These are phyloP conservation scores for Physella acuta DNA, from an alignment of 1,140 invertebrate species.

Conservation along the genomic window DNA sequence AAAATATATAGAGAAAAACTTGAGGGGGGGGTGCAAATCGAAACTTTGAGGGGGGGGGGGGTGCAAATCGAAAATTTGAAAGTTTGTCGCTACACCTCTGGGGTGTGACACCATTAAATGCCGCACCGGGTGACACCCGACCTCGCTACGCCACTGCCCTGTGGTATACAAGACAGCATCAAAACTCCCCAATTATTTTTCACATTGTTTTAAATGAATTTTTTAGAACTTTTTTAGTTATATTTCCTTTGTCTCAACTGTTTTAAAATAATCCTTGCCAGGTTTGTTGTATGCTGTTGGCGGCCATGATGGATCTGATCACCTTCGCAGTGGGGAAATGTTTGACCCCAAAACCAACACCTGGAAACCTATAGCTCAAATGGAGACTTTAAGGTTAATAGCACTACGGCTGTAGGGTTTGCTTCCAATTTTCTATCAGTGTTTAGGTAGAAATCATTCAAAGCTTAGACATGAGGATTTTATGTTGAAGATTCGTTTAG, in stretches of 20 bases:
- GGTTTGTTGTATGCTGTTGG: constrained; percentile 58
- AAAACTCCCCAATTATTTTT: neutral
- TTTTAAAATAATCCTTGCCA: constrained; percentile 24
- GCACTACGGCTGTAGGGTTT: too few relatives aligned
- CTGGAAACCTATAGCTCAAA: constrained; percentile 54
- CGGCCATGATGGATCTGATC: constrained; percentile 58
- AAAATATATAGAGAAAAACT: too few relatives aligned
- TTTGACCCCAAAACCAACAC: constrained; percentile 56
- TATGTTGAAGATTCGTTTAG: too few relatives aligned
- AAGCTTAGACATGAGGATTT: too few relatives aligned
- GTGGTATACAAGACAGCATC: neutral
- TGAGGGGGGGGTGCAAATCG: too few relatives aligned
- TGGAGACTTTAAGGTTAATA: constrained; percentile 55
- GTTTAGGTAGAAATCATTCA: too few relatives aligned
- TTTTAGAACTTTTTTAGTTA: neutral
- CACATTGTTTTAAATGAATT: neutral
- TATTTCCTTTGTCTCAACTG: neutral
- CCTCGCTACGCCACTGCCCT: neutral
- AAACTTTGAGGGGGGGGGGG: too few relatives aligned
- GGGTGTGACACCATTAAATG: too few relatives aligned
- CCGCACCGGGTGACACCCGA: neutral
- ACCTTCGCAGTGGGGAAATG: constrained; percentile 56
- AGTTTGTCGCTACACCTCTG: too few relatives aligned
- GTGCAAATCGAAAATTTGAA: too few relatives aligned
- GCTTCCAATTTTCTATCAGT: too few relatives aligned